Conservation (phyloP, 2,888 invertebrate genomes). For the Rhagonycha lutea region DNA sequence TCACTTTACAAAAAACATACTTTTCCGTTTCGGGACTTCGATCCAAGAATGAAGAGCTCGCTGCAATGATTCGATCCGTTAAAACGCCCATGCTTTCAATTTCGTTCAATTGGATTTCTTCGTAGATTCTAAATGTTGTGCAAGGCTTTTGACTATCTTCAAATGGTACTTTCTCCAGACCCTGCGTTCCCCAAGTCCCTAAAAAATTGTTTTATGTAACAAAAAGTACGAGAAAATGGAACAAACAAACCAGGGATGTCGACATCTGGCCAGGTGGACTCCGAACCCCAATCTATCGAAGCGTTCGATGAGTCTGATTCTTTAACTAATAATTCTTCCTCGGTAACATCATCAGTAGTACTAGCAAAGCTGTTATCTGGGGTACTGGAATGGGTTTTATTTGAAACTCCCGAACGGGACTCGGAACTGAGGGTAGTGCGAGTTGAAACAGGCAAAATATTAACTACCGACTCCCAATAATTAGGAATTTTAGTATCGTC, state of each 20-base stretch:
- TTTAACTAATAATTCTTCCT: not conserved
- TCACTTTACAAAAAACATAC: constrained; percentile 61
- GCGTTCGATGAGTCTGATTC: not conserved
- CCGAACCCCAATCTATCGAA: constrained; percentile 14
- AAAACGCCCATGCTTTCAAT: constrained; percentile 55
- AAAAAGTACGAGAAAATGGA: not conserved
- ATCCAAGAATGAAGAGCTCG: constrained; percentile 59
- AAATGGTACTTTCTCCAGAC: constrained; percentile 37
- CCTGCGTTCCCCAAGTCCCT: constrained; percentile 40
- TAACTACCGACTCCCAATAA: constrained; percentile 4
- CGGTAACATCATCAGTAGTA: not conserved
- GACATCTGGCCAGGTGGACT: constrained; percentile 5
- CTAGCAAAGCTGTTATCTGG: too few species aligned
- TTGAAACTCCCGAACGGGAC: not conserved
- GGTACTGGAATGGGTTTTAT: not conserved
- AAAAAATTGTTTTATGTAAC: not conserved
- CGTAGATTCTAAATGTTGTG: constrained; percentile 28
- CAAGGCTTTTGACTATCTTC: constrained; percentile 33
- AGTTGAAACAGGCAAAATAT: constrained; percentile 1
- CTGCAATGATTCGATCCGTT: constrained; percentile 59
- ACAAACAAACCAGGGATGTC: constrained; percentile 8
- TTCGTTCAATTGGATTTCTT: constrained; percentile 34
- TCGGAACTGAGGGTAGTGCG: not conserved
- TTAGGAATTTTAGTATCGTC: not conserved
- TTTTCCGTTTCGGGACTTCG: constrained; percentile 60